These are phyloP conservation scores for Limnephilus rhombicus DNA, from an alignment of 2,888 invertebrate genomes.

Conservation along the genomic window DNA sequence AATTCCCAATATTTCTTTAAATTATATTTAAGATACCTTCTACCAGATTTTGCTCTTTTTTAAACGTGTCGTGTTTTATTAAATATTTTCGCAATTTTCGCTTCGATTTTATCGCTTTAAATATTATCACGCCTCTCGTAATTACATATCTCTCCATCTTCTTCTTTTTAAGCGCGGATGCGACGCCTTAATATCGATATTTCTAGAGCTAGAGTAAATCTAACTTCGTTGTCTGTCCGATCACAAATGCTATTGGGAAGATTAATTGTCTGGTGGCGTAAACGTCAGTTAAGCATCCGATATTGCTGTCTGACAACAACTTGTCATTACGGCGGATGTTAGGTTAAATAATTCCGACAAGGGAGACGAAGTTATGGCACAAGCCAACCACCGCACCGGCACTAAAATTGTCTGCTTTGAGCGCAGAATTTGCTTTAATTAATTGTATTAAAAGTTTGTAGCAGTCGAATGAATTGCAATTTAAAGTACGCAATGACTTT, in stretches of 20 bases:
- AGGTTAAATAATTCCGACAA: not conserved
- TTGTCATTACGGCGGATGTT: not conserved
- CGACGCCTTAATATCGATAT: not conserved
- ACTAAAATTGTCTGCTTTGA: not conserved
- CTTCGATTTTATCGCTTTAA: too few relatives aligned
- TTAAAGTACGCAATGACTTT: not conserved
- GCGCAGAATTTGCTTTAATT: not conserved
- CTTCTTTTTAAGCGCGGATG: too few relatives aligned
- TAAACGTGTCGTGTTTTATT: too few relatives aligned
- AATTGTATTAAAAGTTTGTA: not conserved
- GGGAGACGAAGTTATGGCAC: not conserved
- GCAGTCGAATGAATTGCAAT: not conserved
- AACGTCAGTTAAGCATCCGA: not conserved
- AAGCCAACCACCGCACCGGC: not conserved
- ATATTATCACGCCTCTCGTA: too few relatives aligned
- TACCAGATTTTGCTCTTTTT: too few relatives aligned
- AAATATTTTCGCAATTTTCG: too few relatives aligned
- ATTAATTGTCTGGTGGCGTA: not conserved
- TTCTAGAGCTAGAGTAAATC: not conserved
- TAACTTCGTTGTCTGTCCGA: not conserved
- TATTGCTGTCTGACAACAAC: not conserved
- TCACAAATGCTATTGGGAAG: not conserved
- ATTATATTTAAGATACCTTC: too few relatives aligned
- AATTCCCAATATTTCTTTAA: too few relatives aligned
- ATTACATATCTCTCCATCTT: too few relatives aligned